Evolutionary conservation across 1,140 invertebrate species (phyloP), one percentile per base, ranked within the genome.

Genomic region (Drosophila lini): DNA sequence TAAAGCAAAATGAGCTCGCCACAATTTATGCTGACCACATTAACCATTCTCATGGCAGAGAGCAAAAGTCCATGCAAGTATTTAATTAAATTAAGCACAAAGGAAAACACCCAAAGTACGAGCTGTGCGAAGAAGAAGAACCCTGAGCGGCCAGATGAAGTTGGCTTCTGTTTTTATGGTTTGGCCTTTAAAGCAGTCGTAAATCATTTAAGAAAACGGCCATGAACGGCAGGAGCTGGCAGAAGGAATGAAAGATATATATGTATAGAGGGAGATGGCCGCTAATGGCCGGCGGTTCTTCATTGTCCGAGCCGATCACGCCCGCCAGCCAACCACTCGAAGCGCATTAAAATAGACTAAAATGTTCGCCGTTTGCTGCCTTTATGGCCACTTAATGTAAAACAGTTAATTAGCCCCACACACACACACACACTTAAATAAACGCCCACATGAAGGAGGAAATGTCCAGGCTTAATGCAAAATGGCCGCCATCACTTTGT

Each of bases 381-480:
- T 80, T 89, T 89, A 89, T 89, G 81, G 78, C 78, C 84, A 79
- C 78, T 89, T 89, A 89, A 89, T 89, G 84, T 89, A 89, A 88
- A 84, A 84, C 84, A 89, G 84, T 89, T 89, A 89, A 89, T 89
- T 89, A 89, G 85, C 69, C 52, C 50, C 59, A 75, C 67, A 63
- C 76, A 68, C 53, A 42, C 50, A 68, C 57, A 65, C 41, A 59
- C 44, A 42, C 36, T 16, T 8, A 31, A 31, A 50, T 31, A 50
- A 9, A 31, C 47, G 28, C n/a, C 34, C 11, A 62, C 50, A 38
- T 52, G 52, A 52, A 48, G 32, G 32, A 25, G 31, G 34, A 71
- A 80, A 77, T 69, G 65, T 70, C 53, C 81, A 48, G 38, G 64
- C 58, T 75, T 75, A 75, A 85, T 78, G 81, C 83, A 86, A 85